Base-by-base conservation (phyloP, 2,113 vertebrate species). In the Jacana jacana region DNA sequence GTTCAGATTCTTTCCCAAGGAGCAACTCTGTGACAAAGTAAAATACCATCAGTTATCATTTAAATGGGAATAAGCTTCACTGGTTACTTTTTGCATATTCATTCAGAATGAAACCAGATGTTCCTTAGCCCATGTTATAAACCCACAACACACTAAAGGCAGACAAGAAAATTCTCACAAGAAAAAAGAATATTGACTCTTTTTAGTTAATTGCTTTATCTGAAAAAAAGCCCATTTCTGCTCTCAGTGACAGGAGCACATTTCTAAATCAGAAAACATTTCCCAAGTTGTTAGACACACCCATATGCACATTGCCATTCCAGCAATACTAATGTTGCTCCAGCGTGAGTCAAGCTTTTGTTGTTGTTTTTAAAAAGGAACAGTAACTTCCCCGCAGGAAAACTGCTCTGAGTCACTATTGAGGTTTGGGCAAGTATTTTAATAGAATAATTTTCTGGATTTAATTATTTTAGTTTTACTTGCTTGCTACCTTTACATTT, bases 391-490 rank as follows among this genome's bases (percentile, higher is more conserved):
- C 78, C 51, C 37, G 55, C 27, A 86, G 68, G 66, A 96, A 95
- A 91, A 70, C 40, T 68, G 10, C 71, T 87, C 58, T 90, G 77
- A 86, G 86, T 84, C 57, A 70, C 48, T 55, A 11, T 24, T 83
- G 49, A 82, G 33, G 40, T 94, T 92, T 89, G 23, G 13, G 30
- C 51, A n/a, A 88, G 8, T 81, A 57, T 94, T 88, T 75, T 73
- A 82, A 49, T 23, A 75, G 30, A 86, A 75, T 14, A 0, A 57
- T 83, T 79, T 81, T 92, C 35, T 64, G 35, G 13, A 14, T 60
- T 83, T 81, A 76, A 86, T 96, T 94, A 78, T 91, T 95, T 94
- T 87, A 52, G 82, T 93, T 95, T 93, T 71, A 60, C 80, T 75
- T 88, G 13, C 44, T 88, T 73, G 15, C n/a, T 86, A 31, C 76